Percentiles rank a stretch among this genome's conserved stretches.
Conservation (phyloP, 1,140 invertebrate species). For the Chironomus tepperi region DNA sequence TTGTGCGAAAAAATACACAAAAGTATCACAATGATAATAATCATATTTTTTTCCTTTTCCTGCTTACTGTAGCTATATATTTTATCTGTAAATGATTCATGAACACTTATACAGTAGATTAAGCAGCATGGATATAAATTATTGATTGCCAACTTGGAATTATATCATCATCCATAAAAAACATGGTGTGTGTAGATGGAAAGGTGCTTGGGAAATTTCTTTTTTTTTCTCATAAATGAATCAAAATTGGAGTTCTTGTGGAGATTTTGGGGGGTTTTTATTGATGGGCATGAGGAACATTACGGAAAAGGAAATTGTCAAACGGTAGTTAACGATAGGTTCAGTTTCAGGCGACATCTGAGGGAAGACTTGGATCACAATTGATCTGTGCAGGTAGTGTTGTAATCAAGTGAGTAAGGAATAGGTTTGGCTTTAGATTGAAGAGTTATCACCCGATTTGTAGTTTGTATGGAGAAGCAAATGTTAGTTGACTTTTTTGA, state of each 20-base stretch:
- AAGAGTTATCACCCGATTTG: too few species aligned
- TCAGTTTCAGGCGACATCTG: too few species aligned
- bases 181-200: neutral
- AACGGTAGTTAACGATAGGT: too few species aligned
- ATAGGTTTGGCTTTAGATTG: too few species aligned
- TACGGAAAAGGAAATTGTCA: too few species aligned
- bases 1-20: neutral
- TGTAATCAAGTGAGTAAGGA: too few species aligned
- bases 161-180: neutral
- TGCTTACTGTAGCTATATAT: neutral
- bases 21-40: neutral
- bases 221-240: conserved; percentile 9
- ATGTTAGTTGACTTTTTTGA: too few species aligned
- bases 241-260: conserved; percentile 27
- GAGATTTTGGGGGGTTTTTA: too few species aligned
- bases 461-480: too few species aligned
- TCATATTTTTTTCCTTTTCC: neutral
- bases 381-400: too few species aligned
- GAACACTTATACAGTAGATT: neutral
- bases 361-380: too few species aligned
- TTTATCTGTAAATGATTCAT: neutral
- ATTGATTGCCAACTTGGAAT: neutral
- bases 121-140: neutral
- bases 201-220: neutral
- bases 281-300: too few species aligned